A percentile compares a stretch with the other conserved stretches of the same genome.
phyloP scores from a whole-genome alignment of 2,113 vertebrate genomes.

The Myotis lucifugus region DNA sequence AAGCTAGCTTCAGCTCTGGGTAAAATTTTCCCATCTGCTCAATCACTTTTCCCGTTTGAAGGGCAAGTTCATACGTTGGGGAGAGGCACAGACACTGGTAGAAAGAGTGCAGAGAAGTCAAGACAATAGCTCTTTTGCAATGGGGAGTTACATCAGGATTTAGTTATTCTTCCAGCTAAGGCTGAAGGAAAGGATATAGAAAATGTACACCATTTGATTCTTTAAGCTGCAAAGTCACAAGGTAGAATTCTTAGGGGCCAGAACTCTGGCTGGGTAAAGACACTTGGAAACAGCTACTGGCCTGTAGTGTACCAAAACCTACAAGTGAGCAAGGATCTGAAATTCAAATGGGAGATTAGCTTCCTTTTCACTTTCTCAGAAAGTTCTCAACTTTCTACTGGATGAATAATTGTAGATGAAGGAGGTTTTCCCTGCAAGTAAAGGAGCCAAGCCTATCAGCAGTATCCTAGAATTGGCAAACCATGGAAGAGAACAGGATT shows the following conservation, averaged over 20 bases:
- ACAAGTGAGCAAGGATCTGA: background rate
- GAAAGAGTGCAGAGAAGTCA: slow-evolving; percentile 20
- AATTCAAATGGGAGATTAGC: background rate
- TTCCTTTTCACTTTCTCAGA: slow-evolving; percentile 45
- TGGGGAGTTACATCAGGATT: background rate
- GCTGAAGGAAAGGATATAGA: background rate
- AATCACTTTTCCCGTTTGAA: slow-evolving; percentile 97
- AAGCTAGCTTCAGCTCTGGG: slow-evolving; percentile 92
- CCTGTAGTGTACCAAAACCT: background rate
- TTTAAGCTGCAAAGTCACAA: background rate
- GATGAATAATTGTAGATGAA: background rate
- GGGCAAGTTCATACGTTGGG: slow-evolving; percentile 95
- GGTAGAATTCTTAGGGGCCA: background rate
- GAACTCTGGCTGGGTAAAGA: slow-evolving; percentile 4
- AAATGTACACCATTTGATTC: background rate
- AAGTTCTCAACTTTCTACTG: slow-evolving; percentile 35
- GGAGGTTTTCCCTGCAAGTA: background rate
- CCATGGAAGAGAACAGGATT: background rate
- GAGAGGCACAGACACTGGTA: slow-evolving; percentile 94
- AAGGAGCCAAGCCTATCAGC: background rate
- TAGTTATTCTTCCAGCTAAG: background rate
- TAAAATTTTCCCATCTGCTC: slow-evolving; percentile 96
- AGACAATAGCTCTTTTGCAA: background rate
- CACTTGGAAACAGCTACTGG: background rate
- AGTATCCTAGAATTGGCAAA: background rate